Conservation (phyloP, 2,797 vertebrate genomes). For the Notamacropus eugenii region DNA sequence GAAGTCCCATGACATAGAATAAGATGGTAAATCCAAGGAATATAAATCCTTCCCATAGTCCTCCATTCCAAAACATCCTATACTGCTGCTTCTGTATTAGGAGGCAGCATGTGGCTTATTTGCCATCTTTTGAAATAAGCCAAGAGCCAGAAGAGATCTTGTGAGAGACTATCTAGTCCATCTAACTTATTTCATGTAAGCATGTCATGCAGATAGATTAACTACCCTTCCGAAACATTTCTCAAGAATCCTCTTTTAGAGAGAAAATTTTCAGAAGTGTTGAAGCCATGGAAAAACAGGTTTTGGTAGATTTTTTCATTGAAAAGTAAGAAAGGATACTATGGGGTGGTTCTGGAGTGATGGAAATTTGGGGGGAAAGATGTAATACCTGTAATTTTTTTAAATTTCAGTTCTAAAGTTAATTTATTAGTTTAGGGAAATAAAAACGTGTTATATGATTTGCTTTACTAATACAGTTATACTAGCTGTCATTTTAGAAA, state of each 20-base stretch:
- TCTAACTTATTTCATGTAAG: constrained; percentile 26
- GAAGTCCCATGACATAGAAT: not conserved
- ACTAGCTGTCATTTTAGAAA: not conserved
- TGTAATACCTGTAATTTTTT: not conserved
- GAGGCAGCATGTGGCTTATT: not conserved
- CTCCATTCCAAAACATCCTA: not conserved
- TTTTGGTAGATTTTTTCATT: not conserved
- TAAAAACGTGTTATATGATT: not conserved
- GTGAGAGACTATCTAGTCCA: constrained; percentile 20
- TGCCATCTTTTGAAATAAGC: not conserved
- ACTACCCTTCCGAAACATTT: constrained; percentile 9
- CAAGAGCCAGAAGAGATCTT: constrained; percentile 39
- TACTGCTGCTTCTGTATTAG: not conserved
- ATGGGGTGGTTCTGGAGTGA: not conserved
- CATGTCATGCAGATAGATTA: not conserved
- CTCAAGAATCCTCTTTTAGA: not conserved
- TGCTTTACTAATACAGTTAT: not conserved
- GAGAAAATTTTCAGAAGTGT: not conserved
- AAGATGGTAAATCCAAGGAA: not conserved
- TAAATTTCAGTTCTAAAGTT: not conserved
- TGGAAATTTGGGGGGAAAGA: not conserved
- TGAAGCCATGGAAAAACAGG: not conserved
- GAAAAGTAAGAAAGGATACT: not conserved
- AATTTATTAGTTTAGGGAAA: not conserved
- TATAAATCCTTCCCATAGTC: not conserved